Base-by-base conservation (phyloP, 2,113 vertebrate genomes). In the Triplophysa rosa region DNA sequence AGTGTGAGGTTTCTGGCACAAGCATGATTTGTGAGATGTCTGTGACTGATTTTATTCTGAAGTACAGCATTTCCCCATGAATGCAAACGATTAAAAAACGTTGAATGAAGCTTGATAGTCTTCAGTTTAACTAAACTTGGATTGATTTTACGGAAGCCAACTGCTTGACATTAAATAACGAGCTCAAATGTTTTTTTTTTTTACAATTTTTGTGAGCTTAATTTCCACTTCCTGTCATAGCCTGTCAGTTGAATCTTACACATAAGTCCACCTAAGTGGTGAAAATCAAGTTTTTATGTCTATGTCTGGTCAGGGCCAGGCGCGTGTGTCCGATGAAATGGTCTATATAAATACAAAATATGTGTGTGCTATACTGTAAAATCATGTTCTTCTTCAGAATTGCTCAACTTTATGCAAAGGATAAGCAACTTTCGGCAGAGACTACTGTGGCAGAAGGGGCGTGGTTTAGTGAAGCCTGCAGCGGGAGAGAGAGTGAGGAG, bases 1-100 rank as follows among this genome's bases (percentile, higher is more conserved):
- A 73, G 33, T 72, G 52, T 14, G 12, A 73, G 54, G 70, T 14
- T 23, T 14, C 71, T 62, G 71, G 14, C 10, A 66, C 29, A 67
- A 65, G 69, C 42, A 24, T 73, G 21, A 63, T 80, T 23, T 67
- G 37, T 16, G 45, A 63, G 67, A 56, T 40, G 62, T 26, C 37
- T 80, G 16, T 24, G 47, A 73, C 78, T 73, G 69, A 80, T 80
- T 73, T 47, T 42, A 21, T 73, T 17, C 61, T 58, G 47, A 71
- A 71, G 16, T 40, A 65, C 59, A 9, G 45, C 4, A 23, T n/a
- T 23, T 74, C 16, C 1, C 10, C 33, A 17, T 54, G 33, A 80
- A 21, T 80, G n/a, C 14, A 73, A 65, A 71, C 23, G 52, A 52
- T 45, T 26, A 11, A 54, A 21, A 54, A 37, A 26, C 26, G 9